Base-by-base conservation (phyloP, 2,113 vertebrate species). In the Eidolon helvum region DNA sequence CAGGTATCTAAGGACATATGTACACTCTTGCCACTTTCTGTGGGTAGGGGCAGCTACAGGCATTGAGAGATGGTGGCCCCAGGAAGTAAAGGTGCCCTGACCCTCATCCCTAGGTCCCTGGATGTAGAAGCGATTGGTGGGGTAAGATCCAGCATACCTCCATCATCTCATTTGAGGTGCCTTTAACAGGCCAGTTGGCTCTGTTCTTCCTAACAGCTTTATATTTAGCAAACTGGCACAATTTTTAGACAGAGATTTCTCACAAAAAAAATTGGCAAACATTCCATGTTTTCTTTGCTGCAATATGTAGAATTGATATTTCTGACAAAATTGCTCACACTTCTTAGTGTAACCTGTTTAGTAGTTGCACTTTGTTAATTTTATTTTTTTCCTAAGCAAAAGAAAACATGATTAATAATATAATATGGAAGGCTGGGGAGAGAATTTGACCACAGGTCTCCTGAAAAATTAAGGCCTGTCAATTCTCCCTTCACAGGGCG, bases 261-360 rank as follows among this genome's bases (percentile, higher is more conserved):
- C 95, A 83, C 95, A 94, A 96, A 79, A 43, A 45, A 94, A 91
- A 78, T 97, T 97, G 97, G 97, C 97, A 96, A 97, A 96, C 88
- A 90, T 94, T 97, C 96, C 96, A 97, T 97, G 96, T 98, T 97
- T 97, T 96, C 83, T 95, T 94, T 97, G 63, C 95, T 91, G 94
- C 96, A 97, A 97, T 97, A 97, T 97, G 96, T 91, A 91, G 89
- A 96, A 97, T 88, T 97, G 96, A 95, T 97, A 97, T 96, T 97
- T 97, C 91, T 96, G 93, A 96, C 91, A 97, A 96, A 97, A 93
- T 91, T 94, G 91, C 89, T 97, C 97, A 93, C 96, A 97, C 93
- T 61, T 97, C 91, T 94, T 84, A 83, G 68, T 61, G 16, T 91
- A 95, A 96, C 83, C 87, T 65, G 68, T 78, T 95, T 89, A 69